Evolutionary conservation across 2,113 vertebrate genomes (phyloP), one percentile per base, ranked within the genome.

Genomic region (Saguinus midas): DNA sequence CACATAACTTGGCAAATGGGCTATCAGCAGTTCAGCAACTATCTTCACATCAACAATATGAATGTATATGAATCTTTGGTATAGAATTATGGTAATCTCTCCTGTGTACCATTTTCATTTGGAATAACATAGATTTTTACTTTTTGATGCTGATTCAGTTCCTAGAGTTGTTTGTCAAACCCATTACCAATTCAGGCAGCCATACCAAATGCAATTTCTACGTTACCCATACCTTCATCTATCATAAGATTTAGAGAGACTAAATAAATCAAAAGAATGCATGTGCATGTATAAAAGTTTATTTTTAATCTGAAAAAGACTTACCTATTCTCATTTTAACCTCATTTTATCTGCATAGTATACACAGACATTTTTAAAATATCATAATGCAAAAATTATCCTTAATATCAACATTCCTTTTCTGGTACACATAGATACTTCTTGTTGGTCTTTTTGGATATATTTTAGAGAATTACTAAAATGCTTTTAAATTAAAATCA

Each of bases 261-360:
- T 58, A 66, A 43, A 68, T 48, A n/a, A 29, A 45, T 92, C 6
- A 43, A 70, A 90, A 55, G 3, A 45, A 52, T 14, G 58, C 7
- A 20, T 10, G 45, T 43, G 13, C 58, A 68, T 35, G 95, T 66
- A 90, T 40, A 23, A 64, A 50, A 32, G 12, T 58, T 27, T 73
- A 78, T 32, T 73, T 11, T 40, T 48, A 86, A 94, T 61, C 0
- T 29, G 68, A 82, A 88, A 32, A 43, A 27, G 0, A 1, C 50
- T 90, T 80, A 57, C 1, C 1, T 81, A 27, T 91, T 96, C n/a
- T 96, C 8, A 58, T 90, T 90, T 97, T 80, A 96, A 94, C 82
- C 6, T 45, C n/a, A 52, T 45, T 70, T 25, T 27, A 61, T 4
- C 8, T 3, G 40, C 6, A 81, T 37, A 18, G 3, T 43, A 86